A percentile compares a stretch with the other conserved stretches of the same genome.
Evolutionary conservation across 2,113 vertebrate species (phyloP).

Genomic region (Scytalopus superciliaris): DNA sequence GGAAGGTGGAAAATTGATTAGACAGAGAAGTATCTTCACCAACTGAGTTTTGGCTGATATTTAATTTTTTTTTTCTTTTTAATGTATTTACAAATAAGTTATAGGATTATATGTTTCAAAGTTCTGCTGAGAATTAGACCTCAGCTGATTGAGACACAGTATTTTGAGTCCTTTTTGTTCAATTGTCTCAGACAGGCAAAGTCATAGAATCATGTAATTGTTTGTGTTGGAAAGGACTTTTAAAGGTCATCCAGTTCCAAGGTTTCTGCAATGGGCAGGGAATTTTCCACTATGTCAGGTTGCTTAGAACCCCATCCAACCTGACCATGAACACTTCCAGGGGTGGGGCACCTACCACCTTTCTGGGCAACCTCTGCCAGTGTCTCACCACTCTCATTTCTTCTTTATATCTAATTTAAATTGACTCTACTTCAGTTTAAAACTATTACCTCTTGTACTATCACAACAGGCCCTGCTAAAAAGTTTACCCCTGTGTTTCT

Average conservation of each 20-base stretch:
- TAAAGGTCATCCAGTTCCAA: background rate
- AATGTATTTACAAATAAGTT: background rate
- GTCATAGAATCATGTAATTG: background rate
- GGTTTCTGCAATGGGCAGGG: rapidly evolving
- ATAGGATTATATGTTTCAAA: background rate
- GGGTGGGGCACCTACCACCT: background rate
- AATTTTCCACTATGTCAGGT: background rate
- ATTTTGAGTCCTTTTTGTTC: background rate
- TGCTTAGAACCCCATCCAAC: background rate
- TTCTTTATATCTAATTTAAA: background rate
- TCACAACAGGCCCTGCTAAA: background rate
- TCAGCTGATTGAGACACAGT: background rate
- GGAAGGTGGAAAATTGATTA: background rate
- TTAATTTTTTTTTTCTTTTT: background rate
- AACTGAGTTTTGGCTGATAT: background rate
- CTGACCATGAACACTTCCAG: background rate
- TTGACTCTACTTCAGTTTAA: background rate
- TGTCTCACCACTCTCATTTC: background rate
- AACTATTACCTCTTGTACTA: background rate
- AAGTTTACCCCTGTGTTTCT: background rate
- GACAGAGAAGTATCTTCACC: background rate
- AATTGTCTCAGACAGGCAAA: background rate
- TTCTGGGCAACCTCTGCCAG: rapidly evolving
- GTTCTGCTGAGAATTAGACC: background rate
- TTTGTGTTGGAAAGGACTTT: background rate